phyloP scores from a whole-genome alignment of 2,797 vertebrate genomes.

The Capromys pilorides region DNA sequence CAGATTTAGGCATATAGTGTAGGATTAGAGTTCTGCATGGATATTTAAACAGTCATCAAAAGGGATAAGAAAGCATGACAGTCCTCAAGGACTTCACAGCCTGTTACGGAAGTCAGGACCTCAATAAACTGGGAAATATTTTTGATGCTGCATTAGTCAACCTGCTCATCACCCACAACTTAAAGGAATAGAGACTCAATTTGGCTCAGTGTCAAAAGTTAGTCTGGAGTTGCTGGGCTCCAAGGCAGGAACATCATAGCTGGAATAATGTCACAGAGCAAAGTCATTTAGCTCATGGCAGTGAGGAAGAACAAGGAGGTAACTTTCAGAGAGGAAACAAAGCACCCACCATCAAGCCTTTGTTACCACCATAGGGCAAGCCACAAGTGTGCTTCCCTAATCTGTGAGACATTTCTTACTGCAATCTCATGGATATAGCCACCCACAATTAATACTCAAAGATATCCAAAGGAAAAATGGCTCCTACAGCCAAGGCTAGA shows the following conservation, averaged over 20 bases:
- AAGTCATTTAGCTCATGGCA: neutral
- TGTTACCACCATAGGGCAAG: too few relatives aligned
- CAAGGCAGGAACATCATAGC: neutral
- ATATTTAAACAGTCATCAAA: neutral
- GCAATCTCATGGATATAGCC: too few relatives aligned
- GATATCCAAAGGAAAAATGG: neutral
- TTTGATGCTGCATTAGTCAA: neutral
- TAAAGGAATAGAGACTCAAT: neutral
- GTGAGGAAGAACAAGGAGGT: neutral
- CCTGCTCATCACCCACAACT: neutral
- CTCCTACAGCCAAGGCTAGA: neutral
- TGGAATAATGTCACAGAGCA: neutral
- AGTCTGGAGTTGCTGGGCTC: too few relatives aligned
- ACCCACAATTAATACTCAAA: neutral
- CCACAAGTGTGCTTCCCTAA: neutral
- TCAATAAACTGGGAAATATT: neutral
- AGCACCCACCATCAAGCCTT: neutral
- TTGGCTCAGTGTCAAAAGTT: neutral
- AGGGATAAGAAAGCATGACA: neutral
- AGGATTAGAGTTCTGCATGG: neutral
- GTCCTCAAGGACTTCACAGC: neutral
- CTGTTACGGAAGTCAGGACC: neutral
- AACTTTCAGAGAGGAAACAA: neutral
- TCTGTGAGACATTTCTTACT: neutral
- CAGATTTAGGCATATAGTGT: too few relatives aligned